Evolutionary conservation across 2,797 vertebrate species (phyloP).

Genomic region (Microcaecilia unicolor): DNA sequence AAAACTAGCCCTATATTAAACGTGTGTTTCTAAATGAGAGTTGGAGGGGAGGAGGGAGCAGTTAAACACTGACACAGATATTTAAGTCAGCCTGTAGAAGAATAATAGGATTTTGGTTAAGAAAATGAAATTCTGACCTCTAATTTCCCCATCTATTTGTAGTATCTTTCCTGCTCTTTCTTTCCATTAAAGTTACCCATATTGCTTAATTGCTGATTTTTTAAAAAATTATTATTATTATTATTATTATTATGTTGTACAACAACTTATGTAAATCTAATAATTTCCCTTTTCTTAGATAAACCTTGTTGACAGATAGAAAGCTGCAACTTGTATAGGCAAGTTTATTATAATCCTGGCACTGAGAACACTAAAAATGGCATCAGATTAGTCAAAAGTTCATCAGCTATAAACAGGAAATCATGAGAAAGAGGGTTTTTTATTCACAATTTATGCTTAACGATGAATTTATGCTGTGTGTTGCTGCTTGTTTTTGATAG

Average conservation of each 20-base stretch:
- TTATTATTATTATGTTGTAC: slow-evolving; percentile 12
- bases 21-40: too few species aligned
- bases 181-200: neutral
- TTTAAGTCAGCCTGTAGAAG: too few species aligned
- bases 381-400: slow-evolving; percentile 26
- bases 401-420: slow-evolving; percentile 9
- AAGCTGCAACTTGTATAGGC: slow-evolving; percentile 22
- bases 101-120: too few species aligned
- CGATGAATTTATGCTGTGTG: too few species aligned
- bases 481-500: slow-evolving; percentile 25
- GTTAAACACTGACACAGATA: too few species aligned
- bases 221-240: too few species aligned
- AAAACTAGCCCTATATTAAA: too few species aligned
- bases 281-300: slow-evolving; percentile 6
- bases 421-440: slow-evolving; percentile 8
- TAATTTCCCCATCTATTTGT: too few species aligned
- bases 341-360: neutral
- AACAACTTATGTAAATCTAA: neutral
- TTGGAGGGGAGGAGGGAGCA: too few species aligned
- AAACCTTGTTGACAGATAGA: slow-evolving; percentile 13
- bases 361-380: slow-evolving; percentile 1
- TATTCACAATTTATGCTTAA: too few species aligned
- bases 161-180: neutral
- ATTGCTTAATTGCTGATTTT: rapidly evolving
- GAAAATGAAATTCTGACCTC: too few species aligned